A percentile compares a stretch with the other conserved stretches of the same genome.
phyloP scores from a whole-genome alignment of 2,888 invertebrate species.

The Nomada lathburiana region DNA sequence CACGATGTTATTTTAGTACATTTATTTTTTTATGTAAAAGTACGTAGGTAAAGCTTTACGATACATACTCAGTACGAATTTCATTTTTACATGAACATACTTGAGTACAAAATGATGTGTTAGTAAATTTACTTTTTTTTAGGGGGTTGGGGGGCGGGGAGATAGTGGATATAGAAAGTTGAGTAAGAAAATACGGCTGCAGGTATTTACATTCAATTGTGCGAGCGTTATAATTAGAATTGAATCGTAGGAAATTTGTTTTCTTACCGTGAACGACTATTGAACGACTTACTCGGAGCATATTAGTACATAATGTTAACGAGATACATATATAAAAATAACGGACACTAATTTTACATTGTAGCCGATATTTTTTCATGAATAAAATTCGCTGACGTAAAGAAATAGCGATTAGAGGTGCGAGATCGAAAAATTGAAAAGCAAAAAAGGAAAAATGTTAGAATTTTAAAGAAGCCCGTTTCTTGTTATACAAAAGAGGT shows the following conservation, averaged over 20 bases:
- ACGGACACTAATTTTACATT: slow-evolving; percentile 28
- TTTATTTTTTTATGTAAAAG: neutral
- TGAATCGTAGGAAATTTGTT: too few species aligned
- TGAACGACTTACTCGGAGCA: neutral
- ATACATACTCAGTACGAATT: too few species aligned
- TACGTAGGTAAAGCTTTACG: too few species aligned
- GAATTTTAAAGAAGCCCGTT: slow-evolving; percentile 10
- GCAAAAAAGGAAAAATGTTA: slow-evolving; percentile 8
- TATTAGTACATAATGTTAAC: slow-evolving; percentile 21
- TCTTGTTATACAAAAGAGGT: neutral
- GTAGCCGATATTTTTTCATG: slow-evolving; percentile 43
- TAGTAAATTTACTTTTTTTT: neutral
- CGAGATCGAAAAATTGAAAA: slow-evolving; percentile 10
- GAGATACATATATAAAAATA: slow-evolving; percentile 3
- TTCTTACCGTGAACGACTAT: too few species aligned
- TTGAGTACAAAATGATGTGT: neutral
- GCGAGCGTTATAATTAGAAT: too few species aligned
- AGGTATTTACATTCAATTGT: too few species aligned
- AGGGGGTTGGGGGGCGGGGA: too few species aligned
- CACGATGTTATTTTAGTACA: neutral
- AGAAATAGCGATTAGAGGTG: slow-evolving; percentile 15
- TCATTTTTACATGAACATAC: too few species aligned
- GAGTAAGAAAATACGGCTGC: too few species aligned
- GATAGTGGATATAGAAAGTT: too few species aligned
- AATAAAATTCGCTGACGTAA: slow-evolving; percentile 13